Evolutionary conservation across 2,888 invertebrate species (phyloP).

Genomic region (Cantharis rufa): DNA sequence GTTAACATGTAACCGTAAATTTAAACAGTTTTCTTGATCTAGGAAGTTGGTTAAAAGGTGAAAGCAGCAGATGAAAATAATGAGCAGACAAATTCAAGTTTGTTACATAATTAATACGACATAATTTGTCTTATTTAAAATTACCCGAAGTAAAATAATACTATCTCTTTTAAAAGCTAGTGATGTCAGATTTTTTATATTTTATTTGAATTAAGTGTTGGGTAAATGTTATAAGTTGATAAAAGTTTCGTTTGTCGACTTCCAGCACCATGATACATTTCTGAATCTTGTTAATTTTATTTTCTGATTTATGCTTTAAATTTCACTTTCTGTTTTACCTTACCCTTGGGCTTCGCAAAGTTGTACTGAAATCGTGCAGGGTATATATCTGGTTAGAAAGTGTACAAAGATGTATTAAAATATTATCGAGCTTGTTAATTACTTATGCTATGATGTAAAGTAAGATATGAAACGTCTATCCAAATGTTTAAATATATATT

Average conservation of each 20-base stretch:
- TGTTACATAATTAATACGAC: slow-evolving; percentile 28
- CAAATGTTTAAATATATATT: neutral
- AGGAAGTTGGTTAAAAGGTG: slow-evolving; percentile 33
- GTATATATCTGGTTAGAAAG: slow-evolving; percentile 3
- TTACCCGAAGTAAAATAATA: slow-evolving; percentile 6
- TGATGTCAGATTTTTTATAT: neutral
- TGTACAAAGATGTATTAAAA: neutral
- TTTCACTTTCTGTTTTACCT: slow-evolving; percentile 25
- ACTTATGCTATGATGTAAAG: neutral
- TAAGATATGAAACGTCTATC: neutral
- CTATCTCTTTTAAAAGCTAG: neutral
- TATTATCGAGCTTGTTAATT: neutral
- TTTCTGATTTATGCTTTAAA: slow-evolving; percentile 17
- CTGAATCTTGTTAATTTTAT: slow-evolving; percentile 7
- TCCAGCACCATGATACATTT: slow-evolving; percentile 3
- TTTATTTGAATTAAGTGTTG: neutral
- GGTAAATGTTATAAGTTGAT: neutral
- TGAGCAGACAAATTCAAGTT: slow-evolving; percentile 35
- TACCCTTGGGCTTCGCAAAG: slow-evolving; percentile 16
- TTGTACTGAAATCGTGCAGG: neutral
- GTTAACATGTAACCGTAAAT: neutral
- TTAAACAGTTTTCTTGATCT: slow-evolving; percentile 25
- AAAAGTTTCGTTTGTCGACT: slow-evolving; percentile 8
- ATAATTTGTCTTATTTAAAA: neutral
- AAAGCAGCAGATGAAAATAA: slow-evolving; percentile 38